These are phyloP conservation scores for Monodelphis domestica DNA, from an alignment of 2,797 vertebrate genomes.

Conservation along the genomic window DNA sequence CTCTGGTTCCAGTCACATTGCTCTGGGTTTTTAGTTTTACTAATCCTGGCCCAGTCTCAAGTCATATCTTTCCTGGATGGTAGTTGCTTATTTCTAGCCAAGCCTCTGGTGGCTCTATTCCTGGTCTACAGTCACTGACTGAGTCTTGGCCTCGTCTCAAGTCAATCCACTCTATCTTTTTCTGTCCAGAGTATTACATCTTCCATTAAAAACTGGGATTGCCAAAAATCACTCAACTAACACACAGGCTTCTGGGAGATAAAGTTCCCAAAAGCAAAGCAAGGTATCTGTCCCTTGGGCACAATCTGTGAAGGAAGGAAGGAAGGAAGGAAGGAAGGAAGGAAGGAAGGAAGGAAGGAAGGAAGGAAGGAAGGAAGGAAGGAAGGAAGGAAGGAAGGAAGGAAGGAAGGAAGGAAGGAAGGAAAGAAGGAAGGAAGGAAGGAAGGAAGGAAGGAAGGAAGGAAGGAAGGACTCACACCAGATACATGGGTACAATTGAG, in stretches of 20 bases:
- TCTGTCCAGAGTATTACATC: background rate
- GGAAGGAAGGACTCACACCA: too few relatives aligned
- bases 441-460: too few relatives aligned
- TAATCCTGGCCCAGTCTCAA: background rate
- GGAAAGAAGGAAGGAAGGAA: too few relatives aligned
- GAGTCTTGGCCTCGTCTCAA: background rate
- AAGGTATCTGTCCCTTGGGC: background rate
- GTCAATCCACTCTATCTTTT: background rate
- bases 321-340: too few relatives aligned
- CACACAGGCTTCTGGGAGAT: background rate
- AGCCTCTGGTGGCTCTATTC: background rate
- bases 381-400: too few relatives aligned
- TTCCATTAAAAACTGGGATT: background rate
- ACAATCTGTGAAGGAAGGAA: too few relatives aligned
- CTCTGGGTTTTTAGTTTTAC: background rate
- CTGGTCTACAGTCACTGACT: background rate
- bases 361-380: too few relatives aligned
- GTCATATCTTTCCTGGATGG: background rate
- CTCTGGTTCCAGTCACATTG: background rate
- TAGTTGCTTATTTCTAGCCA: background rate
- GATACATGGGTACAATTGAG: background rate
- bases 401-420: too few relatives aligned
- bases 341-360: too few relatives aligned
- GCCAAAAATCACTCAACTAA: background rate
- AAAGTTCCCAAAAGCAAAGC: background rate